A percentile compares a stretch with the other conserved stretches of the same genome.
Evolutionary conservation across 2,888 invertebrate genomes (phyloP).

Genomic region (Hirtodrosophila alboralis): DNA sequence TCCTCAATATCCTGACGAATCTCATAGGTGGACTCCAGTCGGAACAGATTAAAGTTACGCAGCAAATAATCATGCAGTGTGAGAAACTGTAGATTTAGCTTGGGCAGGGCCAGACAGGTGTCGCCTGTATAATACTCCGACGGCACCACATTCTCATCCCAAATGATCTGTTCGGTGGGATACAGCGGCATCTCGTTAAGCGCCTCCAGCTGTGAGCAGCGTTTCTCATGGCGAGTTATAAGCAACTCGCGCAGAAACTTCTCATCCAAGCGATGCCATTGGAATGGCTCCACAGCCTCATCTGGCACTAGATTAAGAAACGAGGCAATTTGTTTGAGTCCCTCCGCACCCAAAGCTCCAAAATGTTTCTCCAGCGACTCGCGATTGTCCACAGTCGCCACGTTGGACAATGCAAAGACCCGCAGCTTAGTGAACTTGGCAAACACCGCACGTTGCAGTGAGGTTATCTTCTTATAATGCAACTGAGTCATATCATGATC

Average conservation of each 20-base stretch:
- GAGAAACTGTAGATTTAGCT: constrained; percentile 98
- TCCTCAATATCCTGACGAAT: constrained; percentile 99
- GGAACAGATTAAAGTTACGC: constrained; percentile 98
- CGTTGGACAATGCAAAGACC: constrained; percentile 95
- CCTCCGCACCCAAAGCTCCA: constrained; percentile 88
- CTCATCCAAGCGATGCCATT: constrained; percentile 91
- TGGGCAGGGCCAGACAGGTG: constrained; percentile 97
- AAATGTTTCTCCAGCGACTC: constrained; percentile 91
- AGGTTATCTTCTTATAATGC: constrained; percentile 96
- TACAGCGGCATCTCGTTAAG: constrained; percentile 99
- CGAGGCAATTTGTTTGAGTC: constrained; percentile 93
- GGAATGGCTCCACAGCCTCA: constrained; percentile 87
- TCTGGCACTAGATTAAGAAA: constrained; percentile 94
- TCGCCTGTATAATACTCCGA: constrained; percentile 98
- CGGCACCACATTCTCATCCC: constrained; percentile 99
- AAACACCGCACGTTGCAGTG: constrained; percentile 97
- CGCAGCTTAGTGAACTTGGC: constrained; percentile 94
- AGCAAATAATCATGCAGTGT: constrained; percentile 98
- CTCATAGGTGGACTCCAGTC: constrained; percentile 97
- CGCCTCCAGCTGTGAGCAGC: constrained; percentile 96
- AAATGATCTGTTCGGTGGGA: constrained; percentile 98
- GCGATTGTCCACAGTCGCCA: constrained; percentile 96
- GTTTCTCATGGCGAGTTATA: constrained; percentile 93
- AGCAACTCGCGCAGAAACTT: constrained; percentile 93
- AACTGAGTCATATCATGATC: constrained; percentile 96